Base-by-base conservation (phyloP, 2,113 vertebrate species). In the Gobiocypris rarus region DNA sequence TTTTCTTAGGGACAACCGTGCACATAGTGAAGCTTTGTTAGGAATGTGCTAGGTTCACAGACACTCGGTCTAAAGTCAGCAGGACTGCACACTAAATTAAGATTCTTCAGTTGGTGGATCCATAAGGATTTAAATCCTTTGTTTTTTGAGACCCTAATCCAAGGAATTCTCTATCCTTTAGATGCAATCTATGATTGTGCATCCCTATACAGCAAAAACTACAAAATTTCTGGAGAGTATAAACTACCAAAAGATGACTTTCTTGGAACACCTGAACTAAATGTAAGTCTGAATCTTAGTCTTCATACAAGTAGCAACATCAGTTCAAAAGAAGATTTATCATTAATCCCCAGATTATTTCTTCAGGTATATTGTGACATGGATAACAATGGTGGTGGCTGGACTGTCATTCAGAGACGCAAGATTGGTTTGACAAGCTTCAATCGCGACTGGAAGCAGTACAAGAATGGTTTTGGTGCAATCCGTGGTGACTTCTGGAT, bases 401-500 rank as follows among this genome's bases (percentile, higher is more conserved):
- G 98, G 98, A 99, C 98, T 0, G 28, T 96, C 85, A 98, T 99
- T 88, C 98, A 99, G 89, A 97, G 97, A 74, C 96, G 97, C 0
- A 97, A 97, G 91, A 92, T 96, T 4, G 98, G 98, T 85, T 89
- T 99, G 52, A 95, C 93, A 14, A 97, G 96, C 5, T 99, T 99
- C 91, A 94, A 94, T 61, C 95, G 94, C 10, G 96, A 98, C 90
- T 99, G 98, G 98, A 97, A 96, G 86, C 96, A 98, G 86, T 99
- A 99, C 85, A 97, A 91, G 86, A 94, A 90, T 15, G 98, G 98
- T 45, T 99, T 99, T 85, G 98, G 98, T 83, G 96, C 95, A 81
- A 95, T 96, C 83, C 95, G 93, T 0, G 98, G 98, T 69, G 98
- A 99, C 89, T 99, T 99, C 91, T 99, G 98, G 98, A 93, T 99